Evolutionary conservation across 2,888 invertebrate species (phyloP).

Genomic region (Lycophotia porphyrea): DNA sequence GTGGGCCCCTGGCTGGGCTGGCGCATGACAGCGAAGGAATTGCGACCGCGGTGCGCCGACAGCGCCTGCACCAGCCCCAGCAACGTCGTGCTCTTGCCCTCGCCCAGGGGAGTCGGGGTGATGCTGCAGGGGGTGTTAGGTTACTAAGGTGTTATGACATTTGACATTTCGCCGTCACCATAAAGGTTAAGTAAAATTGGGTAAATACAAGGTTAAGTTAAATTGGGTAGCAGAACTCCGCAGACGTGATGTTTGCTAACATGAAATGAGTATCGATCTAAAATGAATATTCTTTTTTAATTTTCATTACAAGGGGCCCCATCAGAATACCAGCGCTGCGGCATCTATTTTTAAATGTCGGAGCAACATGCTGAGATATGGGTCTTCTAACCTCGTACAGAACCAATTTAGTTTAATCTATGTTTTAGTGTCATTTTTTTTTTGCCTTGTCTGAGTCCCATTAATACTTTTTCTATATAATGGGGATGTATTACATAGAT

Average conservation of each 20-base stretch:
- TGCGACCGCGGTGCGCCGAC: constrained; percentile 94
- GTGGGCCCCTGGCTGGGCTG: constrained; percentile 99
- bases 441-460: no score
- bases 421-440: no score
- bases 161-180: neutral
- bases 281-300: neutral
- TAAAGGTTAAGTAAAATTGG: neutral
- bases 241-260: neutral
- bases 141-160: no score
- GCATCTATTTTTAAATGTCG: neutral
- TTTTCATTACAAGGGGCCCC: neutral
- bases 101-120: constrained; percentile 99
- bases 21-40: constrained; percentile 97
- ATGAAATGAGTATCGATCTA: neutral
- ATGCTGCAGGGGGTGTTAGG: constrained; percentile 91
- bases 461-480: no score
- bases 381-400: no score
- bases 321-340: neutral
- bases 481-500: no score
- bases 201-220: neutral
- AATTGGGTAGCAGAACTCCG: neutral
- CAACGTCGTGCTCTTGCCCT: constrained; percentile 99
- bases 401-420: no score
- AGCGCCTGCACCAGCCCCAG: constrained; percentile 98
- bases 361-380: no score